These are phyloP conservation scores for Trisateles emortualis DNA, from an alignment of 2,888 invertebrate genomes.

Conservation along the genomic window DNA sequence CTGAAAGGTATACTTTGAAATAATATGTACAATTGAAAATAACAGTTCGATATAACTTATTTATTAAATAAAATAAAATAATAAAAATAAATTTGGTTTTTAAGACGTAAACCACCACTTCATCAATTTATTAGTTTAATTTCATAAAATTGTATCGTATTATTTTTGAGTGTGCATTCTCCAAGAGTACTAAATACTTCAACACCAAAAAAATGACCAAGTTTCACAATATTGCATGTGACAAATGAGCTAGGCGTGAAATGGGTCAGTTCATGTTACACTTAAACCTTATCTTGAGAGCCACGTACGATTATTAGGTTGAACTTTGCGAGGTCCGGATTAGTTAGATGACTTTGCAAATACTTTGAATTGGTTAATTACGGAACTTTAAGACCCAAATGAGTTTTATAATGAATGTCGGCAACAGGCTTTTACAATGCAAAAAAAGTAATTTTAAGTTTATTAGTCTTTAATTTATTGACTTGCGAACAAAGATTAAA, in stretches of 20 bases:
- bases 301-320: conserved; percentile 26
- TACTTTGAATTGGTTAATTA: conserved; percentile 30
- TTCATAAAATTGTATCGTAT: no score
- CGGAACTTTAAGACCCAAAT: conserved; percentile 21
- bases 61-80: no score
- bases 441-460: conserved; percentile 5
- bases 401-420: conserved; percentile 27
- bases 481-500: background rate
- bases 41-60: no score
- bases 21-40: background rate
- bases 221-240: conserved; percentile 3
- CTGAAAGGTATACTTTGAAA: background rate
- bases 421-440: conserved; percentile 8
- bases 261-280: conserved; percentile 18
- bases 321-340: conserved; percentile 17
- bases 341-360: conserved; percentile 23
- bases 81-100: no score
- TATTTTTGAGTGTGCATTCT: no score
- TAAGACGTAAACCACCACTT: no score
- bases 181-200: background rate
- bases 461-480: background rate
- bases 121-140: no score
- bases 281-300: conserved; percentile 13
- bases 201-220: background rate
- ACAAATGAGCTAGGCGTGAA: conserved; percentile 20